These are phyloP conservation scores for Atethmia centrago DNA, from an alignment of 2,888 invertebrate genomes.

Conservation along the genomic window DNA sequence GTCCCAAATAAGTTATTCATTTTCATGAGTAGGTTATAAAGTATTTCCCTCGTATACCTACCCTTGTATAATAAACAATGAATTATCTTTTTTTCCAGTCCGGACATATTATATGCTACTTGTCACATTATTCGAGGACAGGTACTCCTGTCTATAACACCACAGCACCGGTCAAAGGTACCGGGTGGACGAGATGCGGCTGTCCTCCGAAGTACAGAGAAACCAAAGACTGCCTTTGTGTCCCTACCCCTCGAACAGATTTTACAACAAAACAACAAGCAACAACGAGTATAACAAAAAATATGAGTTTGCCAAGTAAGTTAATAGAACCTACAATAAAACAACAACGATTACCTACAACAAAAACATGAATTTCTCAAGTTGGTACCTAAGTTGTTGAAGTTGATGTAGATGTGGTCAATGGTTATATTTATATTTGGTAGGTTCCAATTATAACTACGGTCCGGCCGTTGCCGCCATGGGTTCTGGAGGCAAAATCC, in stretches of 20 bases:
- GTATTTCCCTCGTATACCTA: neutral
- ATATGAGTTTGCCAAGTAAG: slow-evolving; percentile 1
- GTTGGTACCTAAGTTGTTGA: too few relatives aligned
- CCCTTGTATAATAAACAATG: neutral
- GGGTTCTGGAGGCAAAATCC: too few relatives aligned
- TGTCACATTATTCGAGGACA: slow-evolving; percentile 14
- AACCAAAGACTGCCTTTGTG: slow-evolving; percentile 27
- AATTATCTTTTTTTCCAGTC: slow-evolving; percentile 18
- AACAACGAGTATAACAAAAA: neutral
- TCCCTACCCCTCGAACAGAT: neutral
- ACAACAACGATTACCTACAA: neutral
- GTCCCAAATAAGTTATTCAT: too few relatives aligned
- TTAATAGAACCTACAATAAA: neutral
- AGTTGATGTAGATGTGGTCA: too few relatives aligned
- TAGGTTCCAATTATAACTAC: too few relatives aligned
- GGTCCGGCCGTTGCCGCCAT: too few relatives aligned
- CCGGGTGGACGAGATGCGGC: slow-evolving; percentile 31
- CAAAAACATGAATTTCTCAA: too few relatives aligned
- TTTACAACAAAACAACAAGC: neutral
- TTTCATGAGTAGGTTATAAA: neutral
- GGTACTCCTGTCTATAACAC: slow-evolving; percentile 22
- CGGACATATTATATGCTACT: slow-evolving; percentile 27
- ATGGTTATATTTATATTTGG: too few relatives aligned
- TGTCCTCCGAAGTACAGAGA: slow-evolving; percentile 31
- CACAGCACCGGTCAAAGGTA: slow-evolving; percentile 16